Evolutionary conservation across 2,113 vertebrate genomes (phyloP), one percentile per base, ranked within the genome.

Genomic region (Amblyornis subalaris): DNA sequence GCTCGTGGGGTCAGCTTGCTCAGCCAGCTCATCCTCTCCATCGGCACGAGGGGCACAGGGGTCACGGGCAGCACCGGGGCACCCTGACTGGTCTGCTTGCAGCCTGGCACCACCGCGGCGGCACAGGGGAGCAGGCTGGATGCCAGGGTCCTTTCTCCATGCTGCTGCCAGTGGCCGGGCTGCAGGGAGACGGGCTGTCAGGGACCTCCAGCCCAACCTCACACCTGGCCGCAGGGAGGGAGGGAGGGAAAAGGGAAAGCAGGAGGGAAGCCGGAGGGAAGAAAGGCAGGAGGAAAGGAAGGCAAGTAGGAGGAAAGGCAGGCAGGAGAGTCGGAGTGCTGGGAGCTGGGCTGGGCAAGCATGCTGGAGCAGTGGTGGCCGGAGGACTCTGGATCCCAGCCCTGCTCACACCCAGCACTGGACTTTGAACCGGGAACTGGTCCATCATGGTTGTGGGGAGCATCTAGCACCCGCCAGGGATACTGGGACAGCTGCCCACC

Each of bases 21-120:
- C 80, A 99, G 97, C 99, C 99, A 99, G 96, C 99, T 99, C 99
- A 99, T 99, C 91, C 96, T 98, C 96, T 97, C 96, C 96, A 95
- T 98, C 55, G 36, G 89, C 93, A 14, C 75, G 51, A 45, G 82
- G 19, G n/a, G 15, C 24, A 28, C 62, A 4, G 36, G 29, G 28
- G 72, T 93, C 86, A 91, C n/a, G 36, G 88, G 17, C 19, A 14
- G 77, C 13, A 2, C 20, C 3, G 12, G 20, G 21, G 29, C 2
- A 1, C 38, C 47, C 45, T 22, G 8, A 25, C 61, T 24, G 5
- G 42, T 10, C 61, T 22, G 14, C 10, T 16, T 1, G 40, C 5
- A 1, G 83, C 38, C n/a, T 47, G 54, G 48, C 13, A 28, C 78
- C 23, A 15, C 67, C 42, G 35, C 6, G 17, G 65, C 31, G 89